A percentile compares a stretch with the other conserved stretches of the same genome.
These are phyloP conservation scores for Hydropsyche betteni DNA, from an alignment of 2,888 invertebrate genomes.

Conservation along the genomic window DNA sequence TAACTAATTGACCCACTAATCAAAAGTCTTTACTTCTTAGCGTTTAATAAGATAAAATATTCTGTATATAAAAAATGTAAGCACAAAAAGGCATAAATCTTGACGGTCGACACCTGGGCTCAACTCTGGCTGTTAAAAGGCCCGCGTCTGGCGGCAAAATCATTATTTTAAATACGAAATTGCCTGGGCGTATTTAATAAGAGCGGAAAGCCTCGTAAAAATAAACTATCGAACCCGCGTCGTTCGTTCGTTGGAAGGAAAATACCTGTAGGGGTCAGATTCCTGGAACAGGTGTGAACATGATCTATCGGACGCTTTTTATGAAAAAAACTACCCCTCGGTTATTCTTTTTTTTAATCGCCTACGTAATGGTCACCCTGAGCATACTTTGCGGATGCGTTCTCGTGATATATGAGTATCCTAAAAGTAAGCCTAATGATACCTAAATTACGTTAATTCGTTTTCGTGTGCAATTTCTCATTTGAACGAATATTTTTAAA, in stretches of 20 bases:
- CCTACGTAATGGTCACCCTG: conserved; percentile 49
- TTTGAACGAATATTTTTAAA: no score
- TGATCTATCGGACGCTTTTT: conserved; percentile 49
- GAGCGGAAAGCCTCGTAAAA: no score
- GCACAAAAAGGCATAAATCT: no score
- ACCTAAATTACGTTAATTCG: no score
- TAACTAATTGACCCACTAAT: no score
- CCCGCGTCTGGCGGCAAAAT: background rate
- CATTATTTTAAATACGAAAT: conserved; percentile 16
- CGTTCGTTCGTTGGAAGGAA: background rate
- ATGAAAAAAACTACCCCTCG: conserved; percentile 41
- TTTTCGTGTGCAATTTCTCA: no score
- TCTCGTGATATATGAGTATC: conserved; percentile 22
- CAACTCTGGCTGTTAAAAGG: no score
- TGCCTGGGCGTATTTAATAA: background rate
- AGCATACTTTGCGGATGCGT: conserved; percentile 32
- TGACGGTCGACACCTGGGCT: no score
- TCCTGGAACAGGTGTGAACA: conserved; percentile 48
- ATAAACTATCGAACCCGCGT: background rate
- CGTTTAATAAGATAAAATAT: no score
- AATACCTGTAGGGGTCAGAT: background rate
- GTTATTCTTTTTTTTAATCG: conserved; percentile 40
- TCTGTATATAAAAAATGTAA: no score
- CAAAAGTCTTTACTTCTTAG: no score
- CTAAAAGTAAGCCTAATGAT: no score